These are phyloP conservation scores for Halyomorpha halys DNA, from an alignment of 1,140 invertebrate genomes.

Conservation along the genomic window DNA sequence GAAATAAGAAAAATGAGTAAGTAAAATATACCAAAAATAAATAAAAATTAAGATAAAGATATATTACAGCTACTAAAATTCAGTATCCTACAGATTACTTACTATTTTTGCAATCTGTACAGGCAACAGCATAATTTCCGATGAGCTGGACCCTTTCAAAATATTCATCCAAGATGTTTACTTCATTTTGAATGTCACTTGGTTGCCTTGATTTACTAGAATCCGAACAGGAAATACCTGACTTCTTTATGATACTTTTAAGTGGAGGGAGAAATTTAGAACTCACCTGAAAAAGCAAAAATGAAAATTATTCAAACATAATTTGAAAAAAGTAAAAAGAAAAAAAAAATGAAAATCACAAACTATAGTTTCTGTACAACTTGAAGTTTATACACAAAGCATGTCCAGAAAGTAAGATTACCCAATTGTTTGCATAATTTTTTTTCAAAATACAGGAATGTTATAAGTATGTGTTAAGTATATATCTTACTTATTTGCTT, in stretches of 20 bases:
- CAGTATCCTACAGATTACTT: slow-evolving; percentile 12
- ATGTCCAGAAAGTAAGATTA: too few relatives aligned
- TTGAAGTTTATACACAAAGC: too few relatives aligned
- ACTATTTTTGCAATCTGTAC: slow-evolving; percentile 30
- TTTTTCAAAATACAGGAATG: too few relatives aligned
- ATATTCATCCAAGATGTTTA: slow-evolving; percentile 29
- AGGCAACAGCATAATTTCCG: slow-evolving; percentile 32
- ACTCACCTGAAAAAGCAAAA: slow-evolving; percentile 8
- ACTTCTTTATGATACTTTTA: slow-evolving; percentile 13
- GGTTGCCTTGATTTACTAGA: not conserved
- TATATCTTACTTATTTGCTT: too few relatives aligned
- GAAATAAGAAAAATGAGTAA: not conserved
- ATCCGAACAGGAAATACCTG: not conserved
- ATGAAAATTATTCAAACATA: too few relatives aligned
- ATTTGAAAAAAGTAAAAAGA: too few relatives aligned
- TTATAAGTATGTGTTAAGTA: too few relatives aligned
- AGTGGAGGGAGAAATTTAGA: slow-evolving; percentile 13
- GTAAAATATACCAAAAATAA: not conserved
- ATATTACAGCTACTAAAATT: too few relatives aligned
- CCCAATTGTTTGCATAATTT: too few relatives aligned
- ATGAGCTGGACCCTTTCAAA: slow-evolving; percentile 32
- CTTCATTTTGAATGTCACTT: slow-evolving; percentile 24
- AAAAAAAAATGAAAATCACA: too few relatives aligned
- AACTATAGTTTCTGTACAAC: too few relatives aligned
- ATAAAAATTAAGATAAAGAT: not conserved